A percentile compares a stretch with the other conserved stretches of the same genome.
Evolutionary conservation across 2,797 vertebrate genomes (phyloP).

Genomic region (Clarias fuscus): DNA sequence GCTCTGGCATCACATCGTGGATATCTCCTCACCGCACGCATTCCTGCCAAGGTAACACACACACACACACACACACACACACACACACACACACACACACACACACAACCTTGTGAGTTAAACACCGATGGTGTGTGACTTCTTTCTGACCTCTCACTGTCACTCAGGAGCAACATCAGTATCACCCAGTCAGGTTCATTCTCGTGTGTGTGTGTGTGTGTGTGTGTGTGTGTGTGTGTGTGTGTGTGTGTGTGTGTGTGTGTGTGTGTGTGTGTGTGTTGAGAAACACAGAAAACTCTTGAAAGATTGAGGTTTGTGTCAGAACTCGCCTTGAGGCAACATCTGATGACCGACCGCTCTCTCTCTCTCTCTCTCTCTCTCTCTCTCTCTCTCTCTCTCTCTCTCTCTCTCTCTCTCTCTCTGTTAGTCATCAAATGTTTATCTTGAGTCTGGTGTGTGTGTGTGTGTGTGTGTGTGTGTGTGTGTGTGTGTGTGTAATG

Average conservation of each 20-base stretch:
- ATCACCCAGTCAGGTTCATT: neutral
- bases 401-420: neutral
- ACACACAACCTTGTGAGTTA: neutral
- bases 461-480: neutral
- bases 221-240: neutral
- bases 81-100: neutral
- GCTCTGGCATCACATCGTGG: conserved; percentile 82
- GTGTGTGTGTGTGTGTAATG: neutral
- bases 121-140: neutral
- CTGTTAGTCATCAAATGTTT: neutral
- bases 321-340: neutral
- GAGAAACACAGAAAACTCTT: neutral
- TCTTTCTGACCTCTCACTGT: neutral
- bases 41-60: conserved; percentile 81
- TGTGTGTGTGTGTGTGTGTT: neutral
- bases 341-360: neutral
- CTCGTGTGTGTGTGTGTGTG: neutral
- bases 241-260: neutral
- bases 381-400: neutral
- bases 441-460: neutral
- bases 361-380: neutral
- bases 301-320: neutral
- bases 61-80: neutral
- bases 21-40: conserved; percentile 79
- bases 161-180: neutral